Evolutionary conservation across 2,797 vertebrate species (phyloP).

Genomic region (Alca torda): DNA sequence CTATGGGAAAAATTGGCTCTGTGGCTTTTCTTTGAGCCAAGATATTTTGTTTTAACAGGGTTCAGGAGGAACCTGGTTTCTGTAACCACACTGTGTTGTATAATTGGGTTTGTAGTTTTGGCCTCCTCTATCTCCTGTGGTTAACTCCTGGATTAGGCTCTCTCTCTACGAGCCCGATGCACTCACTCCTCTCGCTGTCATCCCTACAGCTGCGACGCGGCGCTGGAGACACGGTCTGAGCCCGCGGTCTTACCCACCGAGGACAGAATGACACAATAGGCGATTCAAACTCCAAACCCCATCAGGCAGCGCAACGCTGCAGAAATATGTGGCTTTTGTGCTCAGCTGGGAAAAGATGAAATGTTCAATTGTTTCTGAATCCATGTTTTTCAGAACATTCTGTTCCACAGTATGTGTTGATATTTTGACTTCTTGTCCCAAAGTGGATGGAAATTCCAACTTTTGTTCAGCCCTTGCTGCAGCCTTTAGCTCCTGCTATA

Average conservation of each 20-base stretch:
- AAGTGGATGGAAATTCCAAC: not conserved
- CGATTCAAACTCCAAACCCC: not conserved
- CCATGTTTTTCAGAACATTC: not conserved
- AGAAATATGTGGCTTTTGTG: not conserved
- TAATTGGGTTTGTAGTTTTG: not conserved
- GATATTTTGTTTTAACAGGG: not conserved
- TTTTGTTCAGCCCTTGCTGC: not conserved
- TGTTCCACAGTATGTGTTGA: not conserved
- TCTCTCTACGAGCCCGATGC: fast-evolving
- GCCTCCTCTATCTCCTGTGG: not conserved
- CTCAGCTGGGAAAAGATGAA: not conserved
- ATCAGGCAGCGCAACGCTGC: not conserved
- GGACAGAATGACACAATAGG: not conserved
- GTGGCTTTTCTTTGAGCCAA: not conserved
- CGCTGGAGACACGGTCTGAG: fast-evolving
- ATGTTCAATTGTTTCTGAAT: not conserved
- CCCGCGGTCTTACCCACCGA: fast-evolving
- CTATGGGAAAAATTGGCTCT: not conserved
- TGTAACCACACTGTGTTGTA: not conserved
- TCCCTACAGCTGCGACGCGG: fast-evolving
- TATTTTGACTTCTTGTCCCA: not conserved
- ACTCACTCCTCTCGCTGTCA: fast-evolving
- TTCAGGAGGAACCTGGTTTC: not conserved
- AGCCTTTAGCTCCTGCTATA: not conserved
- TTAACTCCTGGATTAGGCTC: not conserved